phyloP scores from a whole-genome alignment of 2,888 invertebrate species.

The Callinectes sapidus region DNA sequence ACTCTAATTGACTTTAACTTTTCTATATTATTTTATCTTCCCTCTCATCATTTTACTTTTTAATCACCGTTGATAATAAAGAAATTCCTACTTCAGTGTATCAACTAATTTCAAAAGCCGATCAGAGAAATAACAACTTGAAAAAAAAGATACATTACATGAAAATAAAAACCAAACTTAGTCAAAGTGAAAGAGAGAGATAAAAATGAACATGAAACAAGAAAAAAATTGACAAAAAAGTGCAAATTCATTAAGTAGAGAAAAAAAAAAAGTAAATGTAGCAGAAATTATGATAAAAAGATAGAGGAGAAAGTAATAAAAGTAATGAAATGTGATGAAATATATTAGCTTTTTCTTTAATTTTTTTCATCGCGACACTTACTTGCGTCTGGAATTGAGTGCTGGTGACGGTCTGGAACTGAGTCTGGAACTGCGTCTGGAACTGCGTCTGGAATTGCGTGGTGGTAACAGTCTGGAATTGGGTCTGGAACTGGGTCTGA shows the following conservation, averaged over 20 bases:
- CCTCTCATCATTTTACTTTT: too few relatives aligned
- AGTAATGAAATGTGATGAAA: neutral
- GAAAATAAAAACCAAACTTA: neutral
- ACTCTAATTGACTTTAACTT: too few relatives aligned
- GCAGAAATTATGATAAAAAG: neutral
- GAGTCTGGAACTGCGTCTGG: constrained; percentile 49
- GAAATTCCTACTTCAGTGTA: neutral
- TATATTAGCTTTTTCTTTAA: neutral
- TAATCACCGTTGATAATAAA: neutral
- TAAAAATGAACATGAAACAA: neutral
- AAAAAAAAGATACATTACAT: neutral
- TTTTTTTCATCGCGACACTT: neutral
- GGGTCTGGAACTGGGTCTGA: constrained; percentile 54
- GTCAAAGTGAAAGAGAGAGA: neutral
- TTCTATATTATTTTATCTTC: too few relatives aligned
- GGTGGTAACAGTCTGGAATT: constrained; percentile 43
- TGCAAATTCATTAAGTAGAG: neutral
- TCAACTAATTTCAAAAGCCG: neutral
- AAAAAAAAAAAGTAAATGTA: neutral
- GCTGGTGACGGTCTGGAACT: constrained; percentile 41
- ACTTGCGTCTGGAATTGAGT: constrained; percentile 54
- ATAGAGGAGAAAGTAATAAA: neutral
- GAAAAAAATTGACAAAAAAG: neutral
- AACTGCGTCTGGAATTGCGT: constrained; percentile 36
- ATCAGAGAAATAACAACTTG: neutral